Base-by-base conservation (phyloP, 2,113 vertebrate genomes). In the Corythornis cristatus region DNA sequence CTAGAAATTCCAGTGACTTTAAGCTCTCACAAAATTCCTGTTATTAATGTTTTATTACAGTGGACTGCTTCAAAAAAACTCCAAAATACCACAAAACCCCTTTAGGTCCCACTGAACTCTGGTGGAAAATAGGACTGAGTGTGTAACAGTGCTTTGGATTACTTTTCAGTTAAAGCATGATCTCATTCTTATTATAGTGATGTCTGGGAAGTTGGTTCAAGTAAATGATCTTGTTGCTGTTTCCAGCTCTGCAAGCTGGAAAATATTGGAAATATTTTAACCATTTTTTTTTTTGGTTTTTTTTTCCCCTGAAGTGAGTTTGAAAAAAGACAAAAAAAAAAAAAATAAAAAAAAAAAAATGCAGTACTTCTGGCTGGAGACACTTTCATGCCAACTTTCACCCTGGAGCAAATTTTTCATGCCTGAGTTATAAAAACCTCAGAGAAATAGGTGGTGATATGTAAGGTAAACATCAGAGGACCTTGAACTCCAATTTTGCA, bases 371-470 rank as follows among this genome's bases (percentile, higher is more conserved):
- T 93, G 84, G 61, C 76, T 89, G 85, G 62, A 94, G 92, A 94
- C 48, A 86, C 26, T 88, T 93, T 93, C 82, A 77, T 95, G 82
- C 89, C 87, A 93, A 26, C 89, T 95, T 94, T 94, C 62, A 89
- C 87, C 95, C 95, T 79, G 79, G 62, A 91, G 95, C 95, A 94
- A 93, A 95, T 94, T 93, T 96, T 97, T 97, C 88, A 86, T 95
- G 94, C 87, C 79, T 96, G 93, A 97, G 83, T 95, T 96, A 93
- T 83, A 94, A 94, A 97, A 94, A 94, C 70, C 83, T 92, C 92
- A 93, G 85, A 93, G 93, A 95, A 93, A 95, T 79, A 95, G 79
- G 83, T 91, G 93, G 42, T 91, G 88, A 97, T 95, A 80, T 57
- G 51, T 82, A 88, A 94, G 80, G 89, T 96, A 95, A 91, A 96